Base-by-base conservation (phyloP, 2,797 vertebrate species). In the Pogonophryne albipinna region DNA sequence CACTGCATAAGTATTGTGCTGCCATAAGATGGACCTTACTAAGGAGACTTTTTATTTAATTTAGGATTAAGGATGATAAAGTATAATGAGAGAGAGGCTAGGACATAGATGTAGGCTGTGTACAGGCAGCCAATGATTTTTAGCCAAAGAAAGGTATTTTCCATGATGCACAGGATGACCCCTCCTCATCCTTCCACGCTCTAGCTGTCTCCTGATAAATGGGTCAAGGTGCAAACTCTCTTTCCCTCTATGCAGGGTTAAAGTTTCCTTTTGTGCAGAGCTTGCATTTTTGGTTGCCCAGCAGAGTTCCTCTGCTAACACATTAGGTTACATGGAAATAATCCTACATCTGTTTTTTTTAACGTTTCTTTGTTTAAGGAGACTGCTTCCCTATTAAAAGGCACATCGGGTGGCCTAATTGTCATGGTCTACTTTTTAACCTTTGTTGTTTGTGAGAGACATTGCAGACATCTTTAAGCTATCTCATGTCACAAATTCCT, bases 241-340 rank as follows among this genome's bases (percentile, higher is more conserved):
- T 66, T 62, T 38, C 19, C 27, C 69, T 73, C 60, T 68, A 49
- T 63, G 53, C 59, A 50, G 79, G 89, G 87, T 84, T 83, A 91
- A 90, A 93, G 89, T 93, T 93, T 82, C 31, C 46, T 83, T 87
- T 89, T 77, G 79, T 89, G 87, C 87, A 47, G 79, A 74, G 79
- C 82, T 76, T 71, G 86, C 76, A 16, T 20, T 87, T 84, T 74
- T 50, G 66, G 64, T 66, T 44, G 63, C 71, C 65, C 44, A 60
- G 71, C 81, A 75, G 56, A 87, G 66, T 75, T 82, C 67, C 70
- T 74, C 69, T 23, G 11, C 3, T n/a, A 8, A 55, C 50, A 50
- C 52, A 6, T 42, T 42, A 57, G 19, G 12, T 31, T 27, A 14
- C 71, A 71, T 47, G 23, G 11, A 38, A 38, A 50, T 23, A 27